Evolutionary conservation across 1,140 invertebrate species (phyloP).

Genomic region (Drosophila sproati): DNA sequence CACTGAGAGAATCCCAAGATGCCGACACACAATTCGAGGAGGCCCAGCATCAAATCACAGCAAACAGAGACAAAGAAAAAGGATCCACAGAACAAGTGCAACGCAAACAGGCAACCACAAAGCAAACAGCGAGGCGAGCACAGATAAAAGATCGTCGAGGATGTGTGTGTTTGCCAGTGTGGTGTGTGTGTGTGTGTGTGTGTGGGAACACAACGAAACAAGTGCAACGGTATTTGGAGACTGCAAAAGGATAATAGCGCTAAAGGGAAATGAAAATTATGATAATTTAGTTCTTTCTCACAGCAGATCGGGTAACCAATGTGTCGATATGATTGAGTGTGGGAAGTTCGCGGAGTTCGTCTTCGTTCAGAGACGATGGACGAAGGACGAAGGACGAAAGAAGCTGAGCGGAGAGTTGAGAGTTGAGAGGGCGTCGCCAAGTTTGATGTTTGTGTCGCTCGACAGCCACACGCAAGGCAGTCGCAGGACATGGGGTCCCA

Average conservation of each 20-base stretch:
- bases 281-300: constrained; percentile 76
- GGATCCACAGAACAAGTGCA: constrained; percentile 74
- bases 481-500: constrained; percentile 31
- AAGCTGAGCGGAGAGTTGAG: not conserved
- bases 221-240: constrained; percentile 77
- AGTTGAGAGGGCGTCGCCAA: constrained; percentile 29
- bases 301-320: constrained; percentile 73
- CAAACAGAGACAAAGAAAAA: constrained; percentile 62
- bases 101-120: constrained; percentile 74
- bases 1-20: constrained; percentile 21
- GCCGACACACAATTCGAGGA: constrained; percentile 18
- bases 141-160: constrained; percentile 74
- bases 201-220: constrained; percentile 75
- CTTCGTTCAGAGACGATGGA: not conserved
- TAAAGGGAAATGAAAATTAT: constrained; percentile 82
- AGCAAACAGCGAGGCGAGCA: constrained; percentile 66
- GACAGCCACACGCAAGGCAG: constrained; percentile 78
- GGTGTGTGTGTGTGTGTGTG: constrained; percentile 21
- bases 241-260: constrained; percentile 77
- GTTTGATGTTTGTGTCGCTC: constrained; percentile 52
- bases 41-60: constrained; percentile 75
- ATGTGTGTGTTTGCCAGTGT: constrained; percentile 18
- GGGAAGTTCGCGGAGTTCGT: constrained; percentile 50
- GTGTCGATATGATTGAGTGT: constrained; percentile 70
- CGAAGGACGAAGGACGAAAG: constrained; percentile 13